Evolutionary conservation across 2,888 invertebrate species (phyloP), one percentile per base, ranked within the genome.

Genomic region (Drosophila quasianomalipes): DNA sequence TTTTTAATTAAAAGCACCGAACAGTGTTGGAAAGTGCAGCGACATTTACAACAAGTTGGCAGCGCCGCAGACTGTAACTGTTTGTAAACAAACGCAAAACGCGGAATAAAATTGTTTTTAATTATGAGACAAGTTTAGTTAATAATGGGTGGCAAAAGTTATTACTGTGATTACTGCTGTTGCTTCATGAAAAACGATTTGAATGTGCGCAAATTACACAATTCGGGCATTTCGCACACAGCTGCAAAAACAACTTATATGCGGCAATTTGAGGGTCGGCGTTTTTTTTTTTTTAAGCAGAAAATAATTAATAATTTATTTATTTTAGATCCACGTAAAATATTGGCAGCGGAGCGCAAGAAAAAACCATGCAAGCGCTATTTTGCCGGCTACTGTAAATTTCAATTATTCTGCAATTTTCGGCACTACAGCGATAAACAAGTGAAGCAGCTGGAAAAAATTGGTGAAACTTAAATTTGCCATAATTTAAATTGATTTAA

Each of bases 161-260:
- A 93, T 83, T 93, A 85, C 63, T 93, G 93, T 65, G 93, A 93
- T 72, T 93, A 93, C 66, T 93, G 93, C 58, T 79, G 86, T 39
- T 93, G 93, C 68, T 92, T 81, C 70, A 89, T 93, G 83, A 93
- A 93, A 78, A 93, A 92, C 66, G 92, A 93, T 73, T 44, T 92
- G 22, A 92, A 92, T 79, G 91, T 93, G 9, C 91, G 93, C 0
- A 93, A 92, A 74, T 83, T 84, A 10, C 93, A 93, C 67, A 90
- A 92, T 39, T 77, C 82, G 0, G 93, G 93, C 4, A 67, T 92
- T 19, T 65, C 83, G 19, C 93, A 93, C 69, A 92, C 90, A 28
- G 90, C 91, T 10, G 91, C 92, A 4, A 93, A 91, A 69, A 71
- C 85, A 0, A 86, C 90, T 6, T 91, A 91, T 41, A 82, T 93